Evolutionary conservation across 2,888 invertebrate genomes (phyloP), one percentile per base, ranked within the genome.

Genomic region (Acleris sparsana): DNA sequence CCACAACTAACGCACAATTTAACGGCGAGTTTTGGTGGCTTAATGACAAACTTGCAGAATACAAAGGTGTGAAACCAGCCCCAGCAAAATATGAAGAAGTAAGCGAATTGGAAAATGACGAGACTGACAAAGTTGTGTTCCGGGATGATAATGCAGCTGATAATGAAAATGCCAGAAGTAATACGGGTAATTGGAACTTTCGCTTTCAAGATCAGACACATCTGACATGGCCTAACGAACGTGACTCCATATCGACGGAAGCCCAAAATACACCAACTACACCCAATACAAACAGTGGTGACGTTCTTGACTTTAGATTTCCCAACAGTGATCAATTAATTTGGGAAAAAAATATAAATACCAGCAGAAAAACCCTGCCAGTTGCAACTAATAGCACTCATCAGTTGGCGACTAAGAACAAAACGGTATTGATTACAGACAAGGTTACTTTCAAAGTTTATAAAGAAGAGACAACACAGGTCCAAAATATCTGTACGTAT

Each of bases 11-110:
- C 7, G 73, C 84, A 48, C 92, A 92, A 78, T 64, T 88, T 22
- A 83, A 86, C 61, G 91, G 91, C 44, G 85, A 87, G 71, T 92
- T 92, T 74, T 89, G 90, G 92, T 90, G 91, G 91, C 69, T 90
- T 17, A 83, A 88, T 65, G 76, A 85, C 43, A 84, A 88, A 70
- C 69, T 89, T 29, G 73, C 83, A 16, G 75, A 79, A 52, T 69
- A 84, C 9, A 77, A 80, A 51, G 77, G 79, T 5, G 72, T 76
- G 5, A 74, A 75, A 58, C 80, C 85, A 1, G 72, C 80, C 1
- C 73, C 75, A 5, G 87, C 87, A 0, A 75, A 73, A 69, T 83
- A 86, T 69, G 91, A 91, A 65, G 78, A 83, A 46, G 70, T 86
- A 29, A 80, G 77, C 68, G 84, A 85, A 63, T 84, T 83, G 22